Evolutionary conservation across 1,140 invertebrate genomes (phyloP).

Genomic region (Arctopsyche grandis): DNA sequence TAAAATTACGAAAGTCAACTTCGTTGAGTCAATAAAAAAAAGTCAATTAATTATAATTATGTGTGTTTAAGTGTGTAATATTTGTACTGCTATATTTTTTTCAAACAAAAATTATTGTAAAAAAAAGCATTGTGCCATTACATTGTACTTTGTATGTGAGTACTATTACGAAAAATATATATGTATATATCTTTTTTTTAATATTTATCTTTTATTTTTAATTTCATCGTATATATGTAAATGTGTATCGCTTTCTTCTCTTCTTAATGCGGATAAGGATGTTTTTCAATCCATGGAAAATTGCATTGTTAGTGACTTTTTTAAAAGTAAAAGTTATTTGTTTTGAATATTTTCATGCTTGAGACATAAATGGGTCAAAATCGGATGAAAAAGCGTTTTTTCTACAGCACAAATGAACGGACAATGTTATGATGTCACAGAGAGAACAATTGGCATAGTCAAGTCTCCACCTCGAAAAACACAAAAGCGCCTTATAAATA

Average conservation of each 20-base stretch:
- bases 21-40: too few species aligned
- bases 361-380: slow-evolving; percentile 12
- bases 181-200: background rate
- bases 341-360: slow-evolving; percentile 7
- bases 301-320: background rate
- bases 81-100: too few species aligned
- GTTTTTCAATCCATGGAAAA: too few species aligned
- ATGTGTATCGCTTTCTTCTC: too few species aligned
- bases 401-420: background rate
- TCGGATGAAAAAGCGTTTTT: background rate
- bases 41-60: too few species aligned
- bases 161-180: background rate
- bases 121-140: background rate
- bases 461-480: background rate
- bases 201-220: background rate
- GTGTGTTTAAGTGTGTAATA: too few species aligned
- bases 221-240: background rate
- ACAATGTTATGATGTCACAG: slow-evolving; percentile 30
- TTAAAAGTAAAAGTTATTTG: slow-evolving; percentile 7
- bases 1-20: too few species aligned
- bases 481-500: slow-evolving; percentile 27
- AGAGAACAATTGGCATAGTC: slow-evolving; percentile 22
- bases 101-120: background rate
- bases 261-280: too few species aligned
- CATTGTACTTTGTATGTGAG: background rate